Base-by-base conservation (phyloP, 2,888 invertebrate genomes). In the Eurytoma adleriae region DNA sequence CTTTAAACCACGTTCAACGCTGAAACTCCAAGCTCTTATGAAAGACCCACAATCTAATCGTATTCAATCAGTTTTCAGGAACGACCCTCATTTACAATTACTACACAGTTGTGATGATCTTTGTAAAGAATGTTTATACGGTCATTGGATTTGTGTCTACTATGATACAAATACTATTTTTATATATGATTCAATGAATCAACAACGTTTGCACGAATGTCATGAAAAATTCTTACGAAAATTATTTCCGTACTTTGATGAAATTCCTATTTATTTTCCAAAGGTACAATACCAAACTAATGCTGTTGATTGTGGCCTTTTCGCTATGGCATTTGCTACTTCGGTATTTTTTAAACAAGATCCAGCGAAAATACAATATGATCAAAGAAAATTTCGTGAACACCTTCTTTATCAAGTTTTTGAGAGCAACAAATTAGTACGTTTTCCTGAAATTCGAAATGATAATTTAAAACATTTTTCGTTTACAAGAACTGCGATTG, bases 161-260 rank as follows among this genome's bases (percentile, higher is more conserved):
- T 71, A 71, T 27, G 61, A 71, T 24, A 24, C 59, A 3, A 59
- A 71, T 48, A 3, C 0, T 5, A 67, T 75, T 27, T 68, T 18
- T 27, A 59, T 75, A 13, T 73, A 50, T 50, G 59, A 71, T 50
- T 71, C 61, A n/a, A 10, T 72, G 30, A 72, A 72, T 62, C 20
- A 30, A 30, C 61, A 62, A 30, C 16, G n/a, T 3, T 72, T 72
- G 30, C 72, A 72, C 18, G 30, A 16, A 1, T 5, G 30, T 2
- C 5, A 62, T 52, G 30, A 62, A n/a, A 52, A 2, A 12, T 72
- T 52, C 50, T 18, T 62, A 13, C 61, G 30, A 30, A 52, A 72
- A 52, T 72, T 72, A 14, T 62, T 72, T 72, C 62, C 72, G 2
- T 30, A 62, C 30, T 72, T 62, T 30, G 20, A 73, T 64, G 30